Base-by-base conservation (phyloP, 2,888 invertebrate genomes). In the Andrena haemorrhoa region DNA sequence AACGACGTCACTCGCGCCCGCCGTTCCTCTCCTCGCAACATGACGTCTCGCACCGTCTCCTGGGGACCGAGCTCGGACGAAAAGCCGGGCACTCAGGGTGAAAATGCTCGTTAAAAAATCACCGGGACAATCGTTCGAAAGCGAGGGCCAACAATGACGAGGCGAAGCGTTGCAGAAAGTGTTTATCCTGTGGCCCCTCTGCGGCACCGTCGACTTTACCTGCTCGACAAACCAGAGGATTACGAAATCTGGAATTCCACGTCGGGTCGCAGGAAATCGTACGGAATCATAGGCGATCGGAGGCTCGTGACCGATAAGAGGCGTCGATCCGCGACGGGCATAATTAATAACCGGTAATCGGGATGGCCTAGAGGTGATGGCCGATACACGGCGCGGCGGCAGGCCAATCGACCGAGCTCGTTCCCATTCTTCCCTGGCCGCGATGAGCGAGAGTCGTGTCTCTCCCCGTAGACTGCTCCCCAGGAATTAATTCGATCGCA, bases 401-500 rank as follows among this genome's bases (percentile, higher is more conserved):
- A 10, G 56, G 26, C 56, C 56, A 12, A 56, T 56, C 56, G 56
- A 26, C 56, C 56, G 23, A 56, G 47, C 53, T 69, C 71, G 56
- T 53, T 41, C 23, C 61, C 61, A 16, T 53, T 49, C 73, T 60
- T 60, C 64, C 58, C 58, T 60, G 73, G 1, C 31, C 20, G 64
- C 33, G 31, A 63, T 29, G 47, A 47, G 10, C 51, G 51, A 35
- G 35, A 72, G 35, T 66, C 20, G 31, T 35, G 68, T 20, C 23
- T 49, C 8, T 23, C n/a, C 2, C 20, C 63, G 41, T 4, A 41
- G 41, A 41, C 41, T 26, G 66, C 26, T 23, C 68, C 58, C 31
- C 26, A 64, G n/a, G 75, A 75, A 80, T 86, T 80, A 85, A 84
- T 85, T 80, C 72, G 68, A 64, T 76, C 73, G 74, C 75, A 66